Percentiles rank a stretch among this genome's conserved stretches.
Evolutionary conservation across 2,888 invertebrate species (phyloP).

Genomic region (Drosophila siamana): DNA sequence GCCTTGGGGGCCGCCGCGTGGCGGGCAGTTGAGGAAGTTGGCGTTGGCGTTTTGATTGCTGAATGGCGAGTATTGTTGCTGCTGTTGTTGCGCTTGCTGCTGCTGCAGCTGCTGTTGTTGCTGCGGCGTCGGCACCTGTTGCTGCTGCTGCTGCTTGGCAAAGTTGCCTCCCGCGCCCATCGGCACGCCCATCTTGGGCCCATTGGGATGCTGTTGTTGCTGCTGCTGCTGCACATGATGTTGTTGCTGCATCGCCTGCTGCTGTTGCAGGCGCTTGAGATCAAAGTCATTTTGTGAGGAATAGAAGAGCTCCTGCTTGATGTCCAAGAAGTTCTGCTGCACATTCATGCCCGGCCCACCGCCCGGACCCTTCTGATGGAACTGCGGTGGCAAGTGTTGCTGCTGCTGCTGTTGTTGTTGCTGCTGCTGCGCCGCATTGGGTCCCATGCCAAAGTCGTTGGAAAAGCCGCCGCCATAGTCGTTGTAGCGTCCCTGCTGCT

Average conservation of each 20-base stretch:
- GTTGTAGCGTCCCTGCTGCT: conserved; percentile 86
- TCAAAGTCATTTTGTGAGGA: conserved; percentile 85
- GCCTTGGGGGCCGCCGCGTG: conserved; percentile 73
- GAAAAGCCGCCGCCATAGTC: conserved; percentile 88
- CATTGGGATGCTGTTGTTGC: conserved; percentile 76
- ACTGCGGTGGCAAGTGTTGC: conserved; percentile 80
- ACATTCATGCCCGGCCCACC: conserved; percentile 68
- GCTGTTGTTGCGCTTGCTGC: conserved; percentile 71
- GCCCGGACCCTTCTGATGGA: conserved; percentile 85
- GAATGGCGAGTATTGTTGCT: conserved; percentile 89
- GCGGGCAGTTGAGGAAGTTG: conserved; percentile 84
- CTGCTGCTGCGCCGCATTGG: conserved; percentile 77
- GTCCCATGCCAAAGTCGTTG: conserved; percentile 85
- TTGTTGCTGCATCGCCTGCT: conserved; percentile 84
- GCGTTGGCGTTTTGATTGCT: conserved; percentile 85
- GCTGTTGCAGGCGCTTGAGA: conserved; percentile 85
- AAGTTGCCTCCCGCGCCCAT: conserved; percentile 77
- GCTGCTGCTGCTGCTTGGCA: conserved; percentile 77
- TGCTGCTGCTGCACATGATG: conserved; percentile 72
- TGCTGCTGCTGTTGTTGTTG: conserved; percentile 76
- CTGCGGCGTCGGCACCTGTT: conserved; percentile 74
- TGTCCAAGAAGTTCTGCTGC: conserved; percentile 86
- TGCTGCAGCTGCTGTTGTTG: conserved; percentile 81
- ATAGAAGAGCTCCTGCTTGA: conserved; percentile 87
- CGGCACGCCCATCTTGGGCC: conserved; percentile 82